Conservation (phyloP, 2,113 vertebrate genomes). For the Macaca mulatta region DNA sequence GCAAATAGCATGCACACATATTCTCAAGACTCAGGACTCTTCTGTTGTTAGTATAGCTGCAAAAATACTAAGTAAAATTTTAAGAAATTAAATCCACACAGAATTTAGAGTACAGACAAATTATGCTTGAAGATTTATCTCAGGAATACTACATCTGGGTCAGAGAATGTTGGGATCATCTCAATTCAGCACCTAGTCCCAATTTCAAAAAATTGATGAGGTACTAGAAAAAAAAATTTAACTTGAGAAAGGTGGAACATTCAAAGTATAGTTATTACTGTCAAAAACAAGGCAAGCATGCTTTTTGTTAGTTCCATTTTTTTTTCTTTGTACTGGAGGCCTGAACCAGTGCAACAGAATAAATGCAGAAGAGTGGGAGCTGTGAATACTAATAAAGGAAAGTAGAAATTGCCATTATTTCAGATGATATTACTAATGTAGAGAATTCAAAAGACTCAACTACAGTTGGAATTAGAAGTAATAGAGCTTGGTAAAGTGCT, state of each 20-base stretch:
- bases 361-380: too few relatives aligned
- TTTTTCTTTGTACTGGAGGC: background rate
- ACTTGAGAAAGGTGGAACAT: background rate
- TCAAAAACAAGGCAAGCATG: background rate
- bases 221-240: background rate
- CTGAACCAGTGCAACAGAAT: accelerated
- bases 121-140: background rate
- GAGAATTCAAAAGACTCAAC: background rate
- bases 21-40: background rate
- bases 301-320: too few relatives aligned
- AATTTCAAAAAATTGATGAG: background rate
- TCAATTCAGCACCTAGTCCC: background rate
- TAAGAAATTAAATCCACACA: background rate
- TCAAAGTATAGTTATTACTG: background rate
- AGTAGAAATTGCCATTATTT: background rate
- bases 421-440: accelerated
- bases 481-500: background rate
- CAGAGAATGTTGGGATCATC: background rate
- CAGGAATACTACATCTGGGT: background rate
- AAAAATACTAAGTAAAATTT: background rate
- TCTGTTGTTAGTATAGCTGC: background rate
- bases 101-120: background rate
- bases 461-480: background rate
- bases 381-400: background rate
- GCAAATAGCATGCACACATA: background rate